Evolutionary conservation across 2,888 invertebrate genomes (phyloP), one percentile per base, ranked within the genome.

Genomic region (Meandrusa payeni): DNA sequence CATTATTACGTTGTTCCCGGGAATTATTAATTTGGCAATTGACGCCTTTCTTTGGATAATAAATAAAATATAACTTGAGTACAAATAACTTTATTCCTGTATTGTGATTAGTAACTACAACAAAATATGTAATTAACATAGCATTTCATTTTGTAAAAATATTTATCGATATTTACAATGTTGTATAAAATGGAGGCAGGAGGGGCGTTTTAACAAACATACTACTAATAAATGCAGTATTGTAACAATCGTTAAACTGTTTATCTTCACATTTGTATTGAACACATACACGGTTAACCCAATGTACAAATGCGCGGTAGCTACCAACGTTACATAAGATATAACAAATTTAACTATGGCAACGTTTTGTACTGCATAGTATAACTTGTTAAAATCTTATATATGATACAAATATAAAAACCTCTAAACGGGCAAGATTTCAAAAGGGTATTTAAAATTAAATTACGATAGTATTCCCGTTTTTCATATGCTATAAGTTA

Each of bases 61-160:
- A 33, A 41, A 29, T 28, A 9, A 40, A 46, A 41, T 20, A 7
- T 19, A 3, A 9, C n/a, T 29, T 22, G 40, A 42, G 38, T 54
- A 51, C 48, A 54, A 57, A 47, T 51, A 47, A 38, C 47, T 58
- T 52, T 58, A 58, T 55, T 58, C 49, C 52, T 48, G 51, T 51
- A 48, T 53, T 51, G 49, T 47, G 41, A 53, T 44, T 46, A 34
- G 13, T 47, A 37, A 31, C 19, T 39, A 33, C 37, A 51, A 51
- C 43, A 47, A 49, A 43, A 42, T 29, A 45, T 46, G 15, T 28
- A 38, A n/a, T 37, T 22, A 37, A 42, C 38, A 19, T 40, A 42
- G 40, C 7, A 37, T 41, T 34, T 47, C 29, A 36, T 12, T 41
- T 33, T 15, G 20, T 41, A 39, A 29, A 50, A 48, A 45, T 39